Conservation (phyloP, 2,797 vertebrate species). For the Halcyon leucocephala region DNA sequence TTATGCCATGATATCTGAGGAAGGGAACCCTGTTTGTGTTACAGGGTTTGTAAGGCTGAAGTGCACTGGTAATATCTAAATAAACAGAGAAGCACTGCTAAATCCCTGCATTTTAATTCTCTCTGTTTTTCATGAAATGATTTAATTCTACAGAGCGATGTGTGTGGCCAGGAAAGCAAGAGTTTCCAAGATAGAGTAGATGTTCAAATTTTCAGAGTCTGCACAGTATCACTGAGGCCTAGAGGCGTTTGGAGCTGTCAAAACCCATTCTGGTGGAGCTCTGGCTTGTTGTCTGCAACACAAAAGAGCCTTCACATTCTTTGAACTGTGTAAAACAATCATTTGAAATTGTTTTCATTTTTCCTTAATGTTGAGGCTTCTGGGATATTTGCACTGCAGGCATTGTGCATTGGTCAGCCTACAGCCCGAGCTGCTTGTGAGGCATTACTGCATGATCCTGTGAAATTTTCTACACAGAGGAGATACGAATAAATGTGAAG, state of each 20-base stretch:
- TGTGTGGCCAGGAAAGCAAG: neutral
- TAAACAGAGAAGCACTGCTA: neutral
- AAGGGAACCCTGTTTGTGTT: neutral
- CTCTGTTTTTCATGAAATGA: neutral
- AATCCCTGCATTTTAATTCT: neutral
- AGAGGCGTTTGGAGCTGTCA: constrained; percentile 13
- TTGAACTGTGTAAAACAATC: neutral
- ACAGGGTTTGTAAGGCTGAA: neutral
- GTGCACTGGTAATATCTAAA: neutral
- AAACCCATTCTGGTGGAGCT: neutral
- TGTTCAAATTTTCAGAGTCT: neutral
- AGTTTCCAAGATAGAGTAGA: neutral
- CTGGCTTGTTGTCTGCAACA: neutral
- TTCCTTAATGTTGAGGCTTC: neutral
- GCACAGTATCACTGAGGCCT: neutral
- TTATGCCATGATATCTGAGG: neutral
- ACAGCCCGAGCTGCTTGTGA: neutral
- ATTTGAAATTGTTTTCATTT: neutral
- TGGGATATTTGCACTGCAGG: neutral
- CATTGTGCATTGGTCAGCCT: neutral
- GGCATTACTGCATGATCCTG: neutral
- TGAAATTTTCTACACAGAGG: neutral
- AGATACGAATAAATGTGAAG: constrained; percentile 6
- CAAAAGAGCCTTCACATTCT: neutral
- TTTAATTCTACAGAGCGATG: neutral